Evolutionary conservation across 2,888 invertebrate genomes (phyloP).

Genomic region (Ischnura elegans): DNA sequence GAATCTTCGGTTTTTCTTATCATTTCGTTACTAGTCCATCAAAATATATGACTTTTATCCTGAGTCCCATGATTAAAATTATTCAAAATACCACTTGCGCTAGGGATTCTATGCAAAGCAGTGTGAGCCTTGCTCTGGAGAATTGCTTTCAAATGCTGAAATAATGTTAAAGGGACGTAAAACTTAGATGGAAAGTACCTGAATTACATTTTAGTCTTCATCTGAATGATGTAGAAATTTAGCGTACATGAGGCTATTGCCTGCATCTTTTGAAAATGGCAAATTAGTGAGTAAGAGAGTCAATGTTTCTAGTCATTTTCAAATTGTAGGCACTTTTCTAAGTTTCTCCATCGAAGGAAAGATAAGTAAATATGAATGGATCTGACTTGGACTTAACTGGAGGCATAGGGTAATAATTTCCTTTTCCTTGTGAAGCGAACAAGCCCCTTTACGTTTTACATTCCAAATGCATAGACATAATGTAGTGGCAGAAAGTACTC

Average conservation of each 20-base stretch:
- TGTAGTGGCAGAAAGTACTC: neutral
- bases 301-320: conserved; percentile 61
- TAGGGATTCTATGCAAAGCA: neutral
- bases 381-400: conserved; percentile 35
- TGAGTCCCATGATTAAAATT: neutral
- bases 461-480: neutral
- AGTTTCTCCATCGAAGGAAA: neutral
- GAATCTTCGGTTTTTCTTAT: neutral
- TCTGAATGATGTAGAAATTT: neutral
- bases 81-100: neutral
- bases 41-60: neutral
- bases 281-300: conserved; percentile 29
- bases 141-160: neutral
- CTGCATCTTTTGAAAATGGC: conserved; percentile 58
- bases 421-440: neutral
- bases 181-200: neutral
- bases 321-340: neutral
- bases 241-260: conserved; percentile 1
- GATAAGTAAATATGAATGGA: conserved; percentile 14
- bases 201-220: conserved; percentile 39
- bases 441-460: neutral
- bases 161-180: neutral
- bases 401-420: neutral
- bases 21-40: neutral
- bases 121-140: neutral